Percentiles rank a stretch among this genome's conserved stretches.
phyloP scores from a whole-genome alignment of 2,888 invertebrate species.

The Brachyptera risi region DNA sequence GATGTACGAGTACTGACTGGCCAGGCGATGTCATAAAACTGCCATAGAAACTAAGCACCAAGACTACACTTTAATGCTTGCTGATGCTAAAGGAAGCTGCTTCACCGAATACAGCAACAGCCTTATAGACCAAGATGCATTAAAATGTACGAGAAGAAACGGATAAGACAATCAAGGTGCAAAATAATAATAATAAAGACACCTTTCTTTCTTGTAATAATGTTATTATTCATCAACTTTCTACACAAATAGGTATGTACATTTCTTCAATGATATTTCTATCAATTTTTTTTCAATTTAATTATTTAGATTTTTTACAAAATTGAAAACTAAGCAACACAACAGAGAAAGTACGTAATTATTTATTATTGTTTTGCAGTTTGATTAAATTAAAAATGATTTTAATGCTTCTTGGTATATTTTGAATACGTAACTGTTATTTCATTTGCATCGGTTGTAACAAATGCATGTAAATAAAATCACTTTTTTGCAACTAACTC shows the following conservation, averaged over 20 bases:
- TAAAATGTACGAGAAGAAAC: not conserved
- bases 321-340: slow-evolving; percentile 36
- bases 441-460: no score
- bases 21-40: no score
- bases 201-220: slow-evolving; percentile 25
- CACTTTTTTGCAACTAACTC: no score
- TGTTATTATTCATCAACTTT: slow-evolving; percentile 53
- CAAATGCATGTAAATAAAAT: slow-evolving; percentile 1
- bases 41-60: no score
- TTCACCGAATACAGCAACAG: no score
- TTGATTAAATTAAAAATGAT: slow-evolving; percentile 12
- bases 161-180: slow-evolving; percentile 26
- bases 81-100: no score
- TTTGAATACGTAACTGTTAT: no score
- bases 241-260: slow-evolving; percentile 60
- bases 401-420: slow-evolving; percentile 5
- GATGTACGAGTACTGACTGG: no score
- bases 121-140: not conserved
- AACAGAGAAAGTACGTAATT: slow-evolving; percentile 30
- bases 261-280: slow-evolving; percentile 37
- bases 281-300: no score
- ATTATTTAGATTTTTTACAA: slow-evolving; percentile 35
- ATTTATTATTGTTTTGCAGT: slow-evolving; percentile 13
- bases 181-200: slow-evolving; percentile 31
- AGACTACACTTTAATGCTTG: no score